Percentiles rank a stretch among this genome's conserved stretches.
phyloP scores from a whole-genome alignment of 2,113 vertebrate genomes.

The Gasterosteus nipponicus region DNA sequence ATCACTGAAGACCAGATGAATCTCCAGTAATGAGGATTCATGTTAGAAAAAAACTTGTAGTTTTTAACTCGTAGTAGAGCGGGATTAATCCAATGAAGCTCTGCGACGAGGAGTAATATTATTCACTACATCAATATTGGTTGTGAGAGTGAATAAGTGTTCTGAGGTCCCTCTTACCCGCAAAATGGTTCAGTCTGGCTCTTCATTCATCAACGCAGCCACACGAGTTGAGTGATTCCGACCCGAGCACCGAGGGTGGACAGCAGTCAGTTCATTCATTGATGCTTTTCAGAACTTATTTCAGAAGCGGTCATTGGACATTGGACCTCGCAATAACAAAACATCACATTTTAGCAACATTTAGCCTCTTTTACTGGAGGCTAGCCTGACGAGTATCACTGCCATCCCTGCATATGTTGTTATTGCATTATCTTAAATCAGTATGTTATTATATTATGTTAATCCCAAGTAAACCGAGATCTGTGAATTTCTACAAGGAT shows the following conservation, averaged over 20 bases:
- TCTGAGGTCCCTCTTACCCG: not conserved
- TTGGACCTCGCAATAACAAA: not conserved
- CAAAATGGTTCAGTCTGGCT: not conserved
- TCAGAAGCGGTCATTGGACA: not conserved
- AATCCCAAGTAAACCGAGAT: not conserved
- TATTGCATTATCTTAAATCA: not conserved
- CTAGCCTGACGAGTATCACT: not conserved
- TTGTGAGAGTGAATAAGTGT: not conserved
- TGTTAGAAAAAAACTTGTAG: not conserved
- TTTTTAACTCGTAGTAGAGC: not conserved
- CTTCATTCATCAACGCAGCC: no score
- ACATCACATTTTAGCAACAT: not conserved
- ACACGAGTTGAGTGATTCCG: no score
- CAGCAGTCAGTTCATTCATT: no score
- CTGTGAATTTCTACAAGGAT: not conserved
- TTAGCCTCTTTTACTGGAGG: not conserved
- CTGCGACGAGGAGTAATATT: not conserved
- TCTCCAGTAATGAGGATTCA: not conserved
- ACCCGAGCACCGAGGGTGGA: no score
- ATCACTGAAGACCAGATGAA: not conserved
- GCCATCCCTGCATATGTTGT: not conserved
- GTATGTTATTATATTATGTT: not conserved
- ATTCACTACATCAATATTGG: not conserved
- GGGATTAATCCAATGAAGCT: conserved; percentile 21
- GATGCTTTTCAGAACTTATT: not conserved